Evolutionary conservation across 2,888 invertebrate genomes (phyloP).

Genomic region (Trissolcus brochymenae): DNA sequence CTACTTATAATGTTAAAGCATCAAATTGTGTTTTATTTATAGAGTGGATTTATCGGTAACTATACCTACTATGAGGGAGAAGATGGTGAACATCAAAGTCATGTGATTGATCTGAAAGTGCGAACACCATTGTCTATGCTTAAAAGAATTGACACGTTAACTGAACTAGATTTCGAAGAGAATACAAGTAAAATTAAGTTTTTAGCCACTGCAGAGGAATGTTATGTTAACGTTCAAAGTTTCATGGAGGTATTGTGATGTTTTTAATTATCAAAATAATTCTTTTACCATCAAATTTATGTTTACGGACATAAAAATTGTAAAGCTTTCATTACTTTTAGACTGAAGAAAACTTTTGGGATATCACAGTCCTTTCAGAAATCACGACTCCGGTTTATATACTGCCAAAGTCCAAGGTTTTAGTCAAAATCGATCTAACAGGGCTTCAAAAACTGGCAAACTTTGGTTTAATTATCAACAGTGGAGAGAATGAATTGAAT

Average conservation of each 20-base stretch:
- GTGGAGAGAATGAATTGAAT: constrained; percentile 65
- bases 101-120: constrained; percentile 77
- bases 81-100: constrained; percentile 73
- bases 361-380: constrained; percentile 80
- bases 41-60: constrained; percentile 77
- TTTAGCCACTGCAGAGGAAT: constrained; percentile 77
- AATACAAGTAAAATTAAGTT: constrained; percentile 78
- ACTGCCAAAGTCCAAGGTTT: constrained; percentile 82
- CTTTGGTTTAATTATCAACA: constrained; percentile 80
- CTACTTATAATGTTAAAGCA: too few relatives aligned
- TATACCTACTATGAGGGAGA: constrained; percentile 77
- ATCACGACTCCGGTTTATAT: constrained; percentile 81
- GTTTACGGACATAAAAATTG: neutral
- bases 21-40: constrained; percentile 23
- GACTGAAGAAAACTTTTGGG: constrained; percentile 82
- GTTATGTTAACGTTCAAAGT: constrained; percentile 77
- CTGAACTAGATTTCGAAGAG: constrained; percentile 77
- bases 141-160: constrained; percentile 76
- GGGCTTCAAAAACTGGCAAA: constrained; percentile 81
- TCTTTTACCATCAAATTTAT: neutral
- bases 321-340: constrained; percentile 66
- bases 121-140: constrained; percentile 79
- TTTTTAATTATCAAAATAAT: neutral
- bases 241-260: constrained; percentile 78
- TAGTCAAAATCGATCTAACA: constrained; percentile 84